A percentile compares a stretch with the other conserved stretches of the same genome.
Conservation (phyloP, 2,113 vertebrate genomes). For the Oreotrochilus melanogaster region DNA sequence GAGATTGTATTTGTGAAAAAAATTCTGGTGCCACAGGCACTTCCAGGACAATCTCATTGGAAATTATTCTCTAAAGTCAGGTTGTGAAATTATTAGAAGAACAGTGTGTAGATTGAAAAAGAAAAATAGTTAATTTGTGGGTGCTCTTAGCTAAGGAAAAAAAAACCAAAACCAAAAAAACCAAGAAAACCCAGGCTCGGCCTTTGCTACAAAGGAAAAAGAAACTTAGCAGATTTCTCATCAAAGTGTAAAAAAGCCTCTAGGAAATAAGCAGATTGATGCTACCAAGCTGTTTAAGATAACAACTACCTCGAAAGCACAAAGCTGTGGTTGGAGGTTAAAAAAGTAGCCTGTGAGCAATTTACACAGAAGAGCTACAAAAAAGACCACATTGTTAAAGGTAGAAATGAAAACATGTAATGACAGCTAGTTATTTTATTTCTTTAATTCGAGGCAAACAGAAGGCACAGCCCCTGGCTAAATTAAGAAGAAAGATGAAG, state of each 20-base stretch:
- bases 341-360: constrained; percentile 64
- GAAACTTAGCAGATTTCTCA: constrained; percentile 55
- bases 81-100: constrained; percentile 15
- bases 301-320: constrained; percentile 65
- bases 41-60: background rate
- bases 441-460: constrained; percentile 62
- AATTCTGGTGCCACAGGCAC: background rate
- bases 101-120: background rate
- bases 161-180: too few relatives aligned
- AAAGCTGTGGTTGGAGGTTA: constrained; percentile 62
- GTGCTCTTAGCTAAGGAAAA: background rate
- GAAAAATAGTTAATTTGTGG: constrained; percentile 25
- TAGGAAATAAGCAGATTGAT: constrained; percentile 67
- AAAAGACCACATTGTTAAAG: constrained; percentile 59
- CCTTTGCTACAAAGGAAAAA: constrained; percentile 30
- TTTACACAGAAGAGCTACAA: constrained; percentile 59
- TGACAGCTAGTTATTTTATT: constrained; percentile 49
- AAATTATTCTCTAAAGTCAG: background rate
- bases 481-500: constrained; percentile 59
- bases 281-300: constrained; percentile 67
- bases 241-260: constrained; percentile 57
- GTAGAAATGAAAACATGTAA: constrained; percentile 36
- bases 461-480: constrained; percentile 68
- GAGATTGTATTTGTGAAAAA: constrained; percentile 24
- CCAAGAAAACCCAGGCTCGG: background rate